A percentile compares a stretch with the other conserved stretches of the same genome.
phyloP scores from a whole-genome alignment of 1,140 invertebrate genomes.

The Drosophila kurseongensis region DNA sequence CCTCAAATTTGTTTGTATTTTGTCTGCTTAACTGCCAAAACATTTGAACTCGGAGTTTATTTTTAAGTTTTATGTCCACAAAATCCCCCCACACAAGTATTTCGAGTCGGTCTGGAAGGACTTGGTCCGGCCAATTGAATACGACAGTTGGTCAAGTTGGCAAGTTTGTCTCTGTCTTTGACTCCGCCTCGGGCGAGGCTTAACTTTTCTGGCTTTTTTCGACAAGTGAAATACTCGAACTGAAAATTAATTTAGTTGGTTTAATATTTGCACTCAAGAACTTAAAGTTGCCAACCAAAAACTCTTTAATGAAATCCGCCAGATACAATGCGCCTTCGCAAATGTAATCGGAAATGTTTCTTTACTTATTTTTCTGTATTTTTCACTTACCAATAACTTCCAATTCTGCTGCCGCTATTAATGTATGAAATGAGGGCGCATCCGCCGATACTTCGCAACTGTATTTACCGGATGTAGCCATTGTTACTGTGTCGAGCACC shows the following conservation, averaged over 20 bases:
- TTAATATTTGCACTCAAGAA: conserved; percentile 1
- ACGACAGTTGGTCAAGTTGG: conserved; percentile 43
- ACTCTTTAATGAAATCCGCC: conserved; percentile 5
- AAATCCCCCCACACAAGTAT: conserved; percentile 13
- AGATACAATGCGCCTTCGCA: background rate
- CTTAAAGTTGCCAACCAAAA: background rate
- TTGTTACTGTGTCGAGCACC: conserved; percentile 86
- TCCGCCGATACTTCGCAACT: conserved; percentile 94
- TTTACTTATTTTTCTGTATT: conserved; percentile 6
- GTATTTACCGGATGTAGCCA: conserved; percentile 89
- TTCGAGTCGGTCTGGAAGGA: conserved; percentile 6
- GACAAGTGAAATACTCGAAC: conserved; percentile 12
- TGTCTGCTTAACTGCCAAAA: conserved; percentile 48
- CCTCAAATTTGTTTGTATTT: conserved; percentile 55
- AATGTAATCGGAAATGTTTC: background rate
- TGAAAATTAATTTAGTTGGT: conserved; percentile 40
- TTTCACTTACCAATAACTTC: conserved; percentile 90
- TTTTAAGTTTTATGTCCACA: conserved; percentile 57
- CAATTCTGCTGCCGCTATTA: conserved; percentile 89
- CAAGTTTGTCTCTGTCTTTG: conserved; percentile 37
- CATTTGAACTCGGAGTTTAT: conserved; percentile 52
- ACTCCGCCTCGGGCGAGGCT: conserved; percentile 10
- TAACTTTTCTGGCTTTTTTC: conserved; percentile 16
- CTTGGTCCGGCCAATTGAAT: conserved; percentile 49
- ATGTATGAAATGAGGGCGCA: conserved; percentile 93